Percentiles rank a stretch among this genome's conserved stretches.
These are phyloP conservation scores for Epirrhoe alternata DNA, from an alignment of 2,888 invertebrate genomes.

Conservation along the genomic window DNA sequence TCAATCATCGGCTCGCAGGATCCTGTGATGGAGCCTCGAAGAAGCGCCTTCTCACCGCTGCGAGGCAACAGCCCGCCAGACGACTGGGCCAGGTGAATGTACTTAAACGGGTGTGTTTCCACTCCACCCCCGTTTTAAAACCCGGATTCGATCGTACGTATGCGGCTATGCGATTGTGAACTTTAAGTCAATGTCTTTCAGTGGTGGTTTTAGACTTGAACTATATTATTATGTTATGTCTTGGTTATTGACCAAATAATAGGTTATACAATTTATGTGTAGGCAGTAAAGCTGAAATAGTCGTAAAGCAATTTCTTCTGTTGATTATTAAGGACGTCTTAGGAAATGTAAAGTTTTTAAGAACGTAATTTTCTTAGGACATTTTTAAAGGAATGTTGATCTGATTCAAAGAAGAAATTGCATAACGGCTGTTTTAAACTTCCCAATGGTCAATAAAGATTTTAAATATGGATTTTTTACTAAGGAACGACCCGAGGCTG, in stretches of 20 bases:
- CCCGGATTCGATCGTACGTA: slow-evolving; percentile 43
- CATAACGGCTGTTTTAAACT: neutral
- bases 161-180: slow-evolving; percentile 52
- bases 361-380: no score
- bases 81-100: slow-evolving; percentile 88
- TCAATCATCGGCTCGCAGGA: slow-evolving; percentile 85
- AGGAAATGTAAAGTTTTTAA: no score
- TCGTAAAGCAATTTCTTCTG: neutral
- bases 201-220: slow-evolving; percentile 39
- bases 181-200: slow-evolving; percentile 43
- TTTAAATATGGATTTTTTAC: no score
- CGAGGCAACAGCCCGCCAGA: slow-evolving; percentile 77
- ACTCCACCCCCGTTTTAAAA: slow-evolving; percentile 65
- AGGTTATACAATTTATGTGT: slow-evolving; percentile 5
- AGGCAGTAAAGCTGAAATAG: neutral
- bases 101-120: slow-evolving; percentile 66
- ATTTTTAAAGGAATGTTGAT: neutral
- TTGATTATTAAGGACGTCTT: neutral
- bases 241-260: slow-evolving; percentile 23
- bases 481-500: no score
- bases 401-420: neutral
- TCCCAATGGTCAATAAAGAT: neutral
- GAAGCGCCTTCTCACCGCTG: slow-evolving; percentile 89
- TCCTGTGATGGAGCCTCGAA: slow-evolving; percentile 64
- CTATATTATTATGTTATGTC: slow-evolving; percentile 12